Base-by-base conservation (phyloP, 2,888 invertebrate genomes). In the Cantharis nigra region DNA sequence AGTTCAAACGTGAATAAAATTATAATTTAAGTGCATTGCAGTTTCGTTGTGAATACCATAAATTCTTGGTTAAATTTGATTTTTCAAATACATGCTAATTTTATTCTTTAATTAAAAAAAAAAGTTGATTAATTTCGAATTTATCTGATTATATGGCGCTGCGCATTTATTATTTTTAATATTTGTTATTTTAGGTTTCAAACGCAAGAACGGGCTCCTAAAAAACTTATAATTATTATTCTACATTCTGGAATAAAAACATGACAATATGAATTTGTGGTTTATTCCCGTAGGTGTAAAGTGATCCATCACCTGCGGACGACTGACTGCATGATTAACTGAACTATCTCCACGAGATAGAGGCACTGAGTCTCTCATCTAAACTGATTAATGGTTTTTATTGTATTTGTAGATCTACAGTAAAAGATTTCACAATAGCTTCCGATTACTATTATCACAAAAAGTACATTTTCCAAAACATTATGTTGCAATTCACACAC, bases 301-400 rank as follows among this genome's bases (percentile, higher is more conserved):
- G 72, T 73, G 72, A 73, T 73, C 72, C 72, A 73, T 73, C 72
- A 73, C 72, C 67, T 73, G 67, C 62, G 72, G 72, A 69, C 72
- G 72, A 67, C 72, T 73, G 72, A 73, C 72, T 69, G 72, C 65
- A 73, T 73, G 72, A 73, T 73, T 73, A 73, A 73, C 72, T 73
- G 69, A 67, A 62, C 49, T 23, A 73, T 65, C 72, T 73, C 64
- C 62, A 62, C 72, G 62, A 20, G 69, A 65, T 73, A 33, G 67
- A 26, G 67, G 67, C 72, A 49, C 67, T 49, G 62, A 73, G 72
- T 73, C 72, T 67, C 72, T 73, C 72, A 67, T 73, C 72, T 74
- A 69, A 70, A 28, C 70, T 74, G 74, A 74, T 74, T 74, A 74
- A 74, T 74, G 74, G 74, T 74, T 74, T 74, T 74, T 70, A 74